A percentile compares a stretch with the other conserved stretches of the same genome.
Conservation (phyloP, 2,797 vertebrate species). For the Aeoliscus strigatus region DNA sequence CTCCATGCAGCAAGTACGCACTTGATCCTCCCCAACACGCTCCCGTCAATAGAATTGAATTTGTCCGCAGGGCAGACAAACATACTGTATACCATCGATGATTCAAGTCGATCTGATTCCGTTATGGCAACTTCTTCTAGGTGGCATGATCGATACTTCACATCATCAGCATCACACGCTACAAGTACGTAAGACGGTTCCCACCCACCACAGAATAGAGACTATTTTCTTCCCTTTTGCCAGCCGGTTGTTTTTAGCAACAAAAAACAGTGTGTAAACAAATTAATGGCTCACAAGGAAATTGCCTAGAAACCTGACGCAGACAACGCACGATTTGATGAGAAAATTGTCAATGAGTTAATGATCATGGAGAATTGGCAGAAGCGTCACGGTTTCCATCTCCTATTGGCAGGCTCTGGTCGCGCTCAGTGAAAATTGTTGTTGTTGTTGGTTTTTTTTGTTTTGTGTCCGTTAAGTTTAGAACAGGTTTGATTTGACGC, state of each 20-base stretch:
- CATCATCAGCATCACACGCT: conserved; percentile 40
- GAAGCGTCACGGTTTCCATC: conserved; percentile 41
- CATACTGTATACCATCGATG: conserved; percentile 52
- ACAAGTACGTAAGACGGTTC: too few relatives aligned
- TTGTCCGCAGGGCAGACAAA: conserved; percentile 58
- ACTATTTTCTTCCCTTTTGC: too few relatives aligned
- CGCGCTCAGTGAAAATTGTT: too few relatives aligned
- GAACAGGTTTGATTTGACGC: too few relatives aligned
- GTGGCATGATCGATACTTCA: conserved; percentile 54
- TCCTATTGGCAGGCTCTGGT: conserved; percentile 46
- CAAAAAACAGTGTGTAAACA: conserved; percentile 40
- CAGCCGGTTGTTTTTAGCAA: conserved; percentile 21
- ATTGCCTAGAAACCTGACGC: conserved; percentile 49
- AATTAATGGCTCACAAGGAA: conserved; percentile 48
- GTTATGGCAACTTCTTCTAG: conserved; percentile 64
- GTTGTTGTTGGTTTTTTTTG: too few relatives aligned
- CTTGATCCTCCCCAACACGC: conserved; percentile 47
- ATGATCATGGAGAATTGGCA: conserved; percentile 56
- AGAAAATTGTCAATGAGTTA: conserved; percentile 64
- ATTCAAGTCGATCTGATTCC: conserved; percentile 51
- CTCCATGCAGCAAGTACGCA: conserved; percentile 31
- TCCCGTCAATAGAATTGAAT: conserved; percentile 61
- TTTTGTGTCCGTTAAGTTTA: too few relatives aligned
- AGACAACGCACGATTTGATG: conserved; percentile 54
- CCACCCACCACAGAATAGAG: too few relatives aligned